These are phyloP conservation scores for Apodemia mormo DNA, from an alignment of 2,888 invertebrate genomes.

Conservation along the genomic window DNA sequence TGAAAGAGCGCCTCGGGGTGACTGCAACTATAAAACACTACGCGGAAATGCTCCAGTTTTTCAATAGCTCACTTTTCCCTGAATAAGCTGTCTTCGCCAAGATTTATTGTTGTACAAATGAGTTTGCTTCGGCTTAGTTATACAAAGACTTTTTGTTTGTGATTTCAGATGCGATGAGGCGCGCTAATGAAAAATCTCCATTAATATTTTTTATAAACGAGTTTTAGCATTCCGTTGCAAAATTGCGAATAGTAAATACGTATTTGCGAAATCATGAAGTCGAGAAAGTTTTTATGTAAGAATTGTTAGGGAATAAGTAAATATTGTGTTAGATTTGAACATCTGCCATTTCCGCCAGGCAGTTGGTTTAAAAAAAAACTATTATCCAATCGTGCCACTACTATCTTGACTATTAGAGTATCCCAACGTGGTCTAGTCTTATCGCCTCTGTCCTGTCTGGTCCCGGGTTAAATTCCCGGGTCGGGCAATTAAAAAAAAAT, in stretches of 20 bases:
- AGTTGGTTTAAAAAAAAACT: too few relatives aligned
- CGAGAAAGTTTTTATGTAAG: too few relatives aligned
- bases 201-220: conserved; percentile 6
- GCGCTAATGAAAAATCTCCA: conserved; percentile 17
- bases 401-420: too few relatives aligned
- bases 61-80: conserved; percentile 33
- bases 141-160: conserved; percentile 18
- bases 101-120: conserved; percentile 35
- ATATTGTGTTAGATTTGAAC: too few relatives aligned
- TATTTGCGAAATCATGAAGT: neutral
- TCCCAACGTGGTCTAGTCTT: too few relatives aligned
- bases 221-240: neutral
- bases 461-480: too few relatives aligned
- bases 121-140: conserved; percentile 28
- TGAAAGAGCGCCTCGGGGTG: conserved; percentile 6
- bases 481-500: too few relatives aligned
- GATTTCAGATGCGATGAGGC: conserved; percentile 13
- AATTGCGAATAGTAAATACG: neutral
- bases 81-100: conserved; percentile 31
- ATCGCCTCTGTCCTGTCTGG: too few relatives aligned
- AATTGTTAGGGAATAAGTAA: too few relatives aligned
- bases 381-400: too few relatives aligned
- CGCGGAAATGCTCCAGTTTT: conserved; percentile 25
- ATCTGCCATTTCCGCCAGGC: too few relatives aligned
- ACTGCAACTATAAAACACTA: conserved; percentile 18